Evolutionary conservation across 2,113 vertebrate genomes (phyloP).

Genomic region (Malurus alboscapulatus): DNA sequence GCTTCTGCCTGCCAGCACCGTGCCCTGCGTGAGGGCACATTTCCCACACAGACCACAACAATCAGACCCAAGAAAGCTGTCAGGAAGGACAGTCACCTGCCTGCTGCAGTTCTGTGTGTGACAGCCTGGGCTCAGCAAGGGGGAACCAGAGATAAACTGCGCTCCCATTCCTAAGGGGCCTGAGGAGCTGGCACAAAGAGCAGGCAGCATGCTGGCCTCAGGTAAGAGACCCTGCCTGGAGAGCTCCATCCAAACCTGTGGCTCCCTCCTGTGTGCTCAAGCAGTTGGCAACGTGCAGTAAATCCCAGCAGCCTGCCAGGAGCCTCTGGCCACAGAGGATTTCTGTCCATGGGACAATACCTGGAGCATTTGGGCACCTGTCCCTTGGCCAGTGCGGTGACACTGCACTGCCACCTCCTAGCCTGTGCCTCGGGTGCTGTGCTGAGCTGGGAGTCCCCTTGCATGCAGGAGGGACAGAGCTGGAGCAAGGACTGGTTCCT

Average conservation of each 20-base stretch:
- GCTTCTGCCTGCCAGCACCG: not conserved
- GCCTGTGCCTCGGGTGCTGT: not conserved
- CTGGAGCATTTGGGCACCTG: accelerated
- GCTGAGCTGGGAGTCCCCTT: not conserved
- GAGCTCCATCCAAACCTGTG: not conserved
- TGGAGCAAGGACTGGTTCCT: not conserved
- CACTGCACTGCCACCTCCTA: not conserved
- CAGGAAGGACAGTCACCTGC: not conserved
- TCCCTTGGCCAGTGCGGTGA: not conserved
- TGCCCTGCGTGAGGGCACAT: accelerated
- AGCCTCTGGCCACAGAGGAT: not conserved
- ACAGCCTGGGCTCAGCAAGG: not conserved
- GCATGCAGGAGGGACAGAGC: not conserved
- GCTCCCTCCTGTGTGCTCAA: not conserved
- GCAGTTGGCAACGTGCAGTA: not conserved
- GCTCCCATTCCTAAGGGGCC: not conserved
- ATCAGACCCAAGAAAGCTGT: not conserved
- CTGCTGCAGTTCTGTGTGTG: not conserved
- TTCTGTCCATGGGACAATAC: accelerated
- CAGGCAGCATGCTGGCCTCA: not conserved
- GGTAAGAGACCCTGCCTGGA: not conserved
- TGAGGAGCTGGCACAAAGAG: not conserved
- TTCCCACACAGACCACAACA: not conserved
- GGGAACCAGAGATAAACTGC: not conserved
- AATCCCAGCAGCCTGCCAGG: not conserved